Evolutionary conservation across 2,888 invertebrate species (phyloP).

Genomic region (Chrysolina oricalcia): DNA sequence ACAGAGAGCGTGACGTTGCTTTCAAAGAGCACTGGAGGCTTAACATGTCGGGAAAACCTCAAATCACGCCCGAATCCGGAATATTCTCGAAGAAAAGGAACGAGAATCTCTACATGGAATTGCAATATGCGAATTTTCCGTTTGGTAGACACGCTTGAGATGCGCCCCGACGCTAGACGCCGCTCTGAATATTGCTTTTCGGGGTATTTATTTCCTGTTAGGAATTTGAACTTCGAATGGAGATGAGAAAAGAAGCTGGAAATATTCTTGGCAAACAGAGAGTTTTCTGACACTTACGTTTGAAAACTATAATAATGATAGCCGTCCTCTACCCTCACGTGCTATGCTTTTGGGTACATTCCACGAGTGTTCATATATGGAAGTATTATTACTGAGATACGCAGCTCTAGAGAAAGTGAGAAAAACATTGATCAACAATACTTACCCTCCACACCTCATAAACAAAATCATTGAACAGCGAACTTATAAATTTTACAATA

Average conservation of each 20-base stretch:
- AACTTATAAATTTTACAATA: too few species aligned
- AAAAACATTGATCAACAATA: too few species aligned
- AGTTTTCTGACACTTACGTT: not conserved
- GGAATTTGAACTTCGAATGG: slow-evolving; percentile 3
- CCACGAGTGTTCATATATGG: too few species aligned
- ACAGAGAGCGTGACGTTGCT: slow-evolving; percentile 43
- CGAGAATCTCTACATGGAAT: slow-evolving; percentile 47
- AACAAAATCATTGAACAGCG: too few species aligned
- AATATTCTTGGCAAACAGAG: not conserved
- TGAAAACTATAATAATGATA: not conserved
- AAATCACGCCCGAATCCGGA: slow-evolving; percentile 45
- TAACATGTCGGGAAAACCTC: slow-evolving; percentile 47
- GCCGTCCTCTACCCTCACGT: not conserved
- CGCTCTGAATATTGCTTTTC: slow-evolving; percentile 27
- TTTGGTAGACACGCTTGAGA: slow-evolving; percentile 41
- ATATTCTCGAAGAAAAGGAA: slow-evolving; percentile 39
- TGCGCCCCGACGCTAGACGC: slow-evolving; percentile 19
- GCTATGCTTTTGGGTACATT: too few species aligned
- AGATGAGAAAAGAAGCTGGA: not conserved
- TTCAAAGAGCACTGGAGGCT: slow-evolving; percentile 34
- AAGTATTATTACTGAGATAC: too few species aligned
- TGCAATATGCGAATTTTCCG: slow-evolving; percentile 45
- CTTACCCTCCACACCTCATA: too few species aligned
- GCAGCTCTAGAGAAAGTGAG: too few species aligned
- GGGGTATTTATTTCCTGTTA: slow-evolving; percentile 15